Percentiles rank a stretch among this genome's conserved stretches.
phyloP scores from a whole-genome alignment of 1,140 invertebrate species.

The Zaprionus lachaisei region DNA sequence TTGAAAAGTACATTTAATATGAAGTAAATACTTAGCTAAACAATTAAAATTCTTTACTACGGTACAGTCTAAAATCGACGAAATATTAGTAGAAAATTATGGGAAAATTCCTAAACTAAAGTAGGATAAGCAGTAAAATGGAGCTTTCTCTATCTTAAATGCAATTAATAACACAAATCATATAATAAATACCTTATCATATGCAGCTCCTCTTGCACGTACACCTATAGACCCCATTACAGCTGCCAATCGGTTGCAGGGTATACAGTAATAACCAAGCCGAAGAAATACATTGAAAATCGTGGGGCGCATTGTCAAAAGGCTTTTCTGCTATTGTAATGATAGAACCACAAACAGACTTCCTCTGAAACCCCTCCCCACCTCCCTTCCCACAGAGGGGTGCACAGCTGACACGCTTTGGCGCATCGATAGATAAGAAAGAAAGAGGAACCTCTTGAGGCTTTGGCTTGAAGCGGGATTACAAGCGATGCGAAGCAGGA shows the following conservation, averaged over 20 bases:
- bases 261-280: constrained; percentile 22
- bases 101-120: too few species aligned
- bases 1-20: neutral
- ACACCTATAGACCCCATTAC: neutral
- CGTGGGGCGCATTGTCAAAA: constrained; percentile 72
- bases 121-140: too few species aligned
- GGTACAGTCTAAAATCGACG: too few species aligned
- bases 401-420: constrained; percentile 75
- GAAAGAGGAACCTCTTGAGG: constrained; percentile 58
- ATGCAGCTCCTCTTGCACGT: too few species aligned
- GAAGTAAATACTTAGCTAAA: neutral
- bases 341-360: constrained; percentile 40
- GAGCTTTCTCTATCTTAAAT: too few species aligned
- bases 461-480: constrained; percentile 70
- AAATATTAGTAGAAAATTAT: too few species aligned
- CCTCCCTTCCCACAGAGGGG: neutral
- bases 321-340: constrained; percentile 69
- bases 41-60: rapidly evolving
- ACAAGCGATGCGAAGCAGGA: constrained; percentile 41
- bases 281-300: constrained; percentile 56
- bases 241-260: neutral
- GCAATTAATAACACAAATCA: too few species aligned
- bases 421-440: constrained; percentile 73
- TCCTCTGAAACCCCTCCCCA: neutral
- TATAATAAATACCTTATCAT: too few species aligned